Base-by-base conservation (phyloP, 2,113 vertebrate genomes). In the Podilymbus podiceps region DNA sequence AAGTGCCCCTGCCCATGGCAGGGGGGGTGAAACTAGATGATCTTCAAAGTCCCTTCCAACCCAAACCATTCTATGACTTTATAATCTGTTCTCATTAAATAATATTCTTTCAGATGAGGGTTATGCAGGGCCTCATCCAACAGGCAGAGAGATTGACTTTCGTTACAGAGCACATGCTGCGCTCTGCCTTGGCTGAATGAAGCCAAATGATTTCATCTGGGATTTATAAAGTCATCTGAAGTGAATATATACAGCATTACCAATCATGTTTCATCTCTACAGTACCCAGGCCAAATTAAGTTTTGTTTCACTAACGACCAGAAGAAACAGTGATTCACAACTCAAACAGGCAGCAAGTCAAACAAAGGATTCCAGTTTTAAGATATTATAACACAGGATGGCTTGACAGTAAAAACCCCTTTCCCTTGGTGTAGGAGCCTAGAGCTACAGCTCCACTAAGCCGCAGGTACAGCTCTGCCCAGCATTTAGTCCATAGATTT, bases 221-320 rank as follows among this genome's bases (percentile, higher is more conserved):
- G 86, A 81, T 94, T 97, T 96, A 95, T 89, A 92, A 96, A 96
- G 90, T 94, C 95, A 95, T 97, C 90, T 81, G 66, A 95, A 93
- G 53, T 91, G 89, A 92, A 92, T 85, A 80, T 79, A 96, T 87
- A 95, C 95, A 96, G 89, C 76, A 92, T 72, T 87, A 96, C 90
- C 90, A 97, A 64, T 79, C 83, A 49, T n/a, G 80, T 72, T 90
- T 92, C 92, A 89, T 91, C 92, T 84, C 84, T 62, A 56, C 80
- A 59, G 86, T 52, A 62, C 53, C 77, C 86, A 83, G 67, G 71
- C 94, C 95, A 97, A 95, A 95, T 91, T 94, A 93, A 97, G 94
- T 89, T 96, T 76, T 95, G 95, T 97, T 96, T 95, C 88, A 93
- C 77, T 91, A 89, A 97, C 49, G 5, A 95, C 89, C 86, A 96